Percentiles rank a stretch among this genome's conserved stretches.
Evolutionary conservation across 2,113 vertebrate genomes (phyloP).

Genomic region (Spermophilus dauricus): DNA sequence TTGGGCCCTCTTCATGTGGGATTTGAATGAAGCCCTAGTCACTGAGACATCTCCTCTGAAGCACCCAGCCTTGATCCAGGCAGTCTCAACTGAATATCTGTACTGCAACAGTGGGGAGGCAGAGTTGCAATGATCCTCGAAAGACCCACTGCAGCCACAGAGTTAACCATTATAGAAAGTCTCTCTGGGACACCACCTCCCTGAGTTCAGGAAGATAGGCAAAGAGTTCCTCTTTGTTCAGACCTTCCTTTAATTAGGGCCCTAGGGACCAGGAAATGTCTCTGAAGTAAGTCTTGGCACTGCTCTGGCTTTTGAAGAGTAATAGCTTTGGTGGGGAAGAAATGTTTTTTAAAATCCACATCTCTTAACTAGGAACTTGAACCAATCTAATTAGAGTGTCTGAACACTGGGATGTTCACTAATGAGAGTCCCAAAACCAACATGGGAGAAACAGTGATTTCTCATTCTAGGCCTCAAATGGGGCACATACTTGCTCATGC

Average conservation of each 20-base stretch:
- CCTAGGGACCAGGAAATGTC: neutral
- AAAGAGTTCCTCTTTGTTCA: slow-evolving; percentile 9
- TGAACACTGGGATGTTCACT: neutral
- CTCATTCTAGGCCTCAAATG: neutral
- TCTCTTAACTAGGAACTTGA: slow-evolving; percentile 61
- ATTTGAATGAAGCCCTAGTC: neutral
- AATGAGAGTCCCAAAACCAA: neutral
- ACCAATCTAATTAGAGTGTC: slow-evolving; percentile 40
- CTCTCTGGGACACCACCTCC: neutral
- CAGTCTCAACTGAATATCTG: neutral
- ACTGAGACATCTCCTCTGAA: neutral
- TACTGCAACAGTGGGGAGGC: neutral
- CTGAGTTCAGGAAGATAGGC: neutral
- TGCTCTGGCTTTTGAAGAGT: slow-evolving; percentile 63
- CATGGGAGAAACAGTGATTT: neutral
- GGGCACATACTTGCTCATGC: too few relatives aligned
- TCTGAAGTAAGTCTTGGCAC: slow-evolving; percentile 46
- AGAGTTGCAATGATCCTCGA: neutral
- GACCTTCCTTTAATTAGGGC: slow-evolving; percentile 59
- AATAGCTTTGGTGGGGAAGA: slow-evolving; percentile 59
- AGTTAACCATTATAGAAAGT: neutral
- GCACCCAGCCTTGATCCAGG: neutral
- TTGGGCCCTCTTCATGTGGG: neutral
- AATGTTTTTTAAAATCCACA: slow-evolving; percentile 52
- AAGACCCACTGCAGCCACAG: neutral